Base-by-base conservation (phyloP, 2,797 vertebrate genomes). In the Varecia variegata region DNA sequence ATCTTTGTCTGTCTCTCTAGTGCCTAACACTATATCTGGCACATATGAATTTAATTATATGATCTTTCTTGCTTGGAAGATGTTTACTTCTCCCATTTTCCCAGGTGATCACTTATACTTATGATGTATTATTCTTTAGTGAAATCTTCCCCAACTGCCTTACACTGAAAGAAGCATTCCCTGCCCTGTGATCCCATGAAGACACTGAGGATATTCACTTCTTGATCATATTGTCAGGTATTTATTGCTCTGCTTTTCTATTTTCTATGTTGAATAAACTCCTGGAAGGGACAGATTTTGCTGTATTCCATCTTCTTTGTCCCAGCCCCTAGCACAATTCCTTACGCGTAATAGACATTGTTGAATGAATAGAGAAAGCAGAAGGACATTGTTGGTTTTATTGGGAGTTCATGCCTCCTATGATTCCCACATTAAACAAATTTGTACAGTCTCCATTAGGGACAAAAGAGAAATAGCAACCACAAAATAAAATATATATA, bases 381-480 rank as follows among this genome's bases (percentile, higher is more conserved):
- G 45, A 94, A 70, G 38, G 35, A 68, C 15, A 52, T 84, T 62
- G 70, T 40, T 40, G 20, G 30, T 81, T 95, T 87, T 92, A 32
- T 43, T 94, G 45, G 5, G 9, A 92, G 17, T 85, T 84, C 47
- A 71, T 45, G 6, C 10, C n/a, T 85, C 23, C 25, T 82, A 43
- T 54, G 15, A 96, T 18, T 93, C 52, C 15, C 25, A 84, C 32
- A 84, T 76, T 93, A 50, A 81, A 83, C 21, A 54, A 67, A 81
- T 95, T 73, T 82, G 70, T 88, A 6, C 30, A 38, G 35, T 70
- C 30, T 81, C 7, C 5, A 50, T 91, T 73, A 88, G 30, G 21
- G 70, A 95, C 56, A 88, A 94, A 93, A 90, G 54, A 80, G 18
- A 94, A 96, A 89, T 25, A 89, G 8, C 32, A 65, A 47, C 35